Base-by-base conservation (phyloP, 2,888 invertebrate species). In the Amaurobius ferox region DNA sequence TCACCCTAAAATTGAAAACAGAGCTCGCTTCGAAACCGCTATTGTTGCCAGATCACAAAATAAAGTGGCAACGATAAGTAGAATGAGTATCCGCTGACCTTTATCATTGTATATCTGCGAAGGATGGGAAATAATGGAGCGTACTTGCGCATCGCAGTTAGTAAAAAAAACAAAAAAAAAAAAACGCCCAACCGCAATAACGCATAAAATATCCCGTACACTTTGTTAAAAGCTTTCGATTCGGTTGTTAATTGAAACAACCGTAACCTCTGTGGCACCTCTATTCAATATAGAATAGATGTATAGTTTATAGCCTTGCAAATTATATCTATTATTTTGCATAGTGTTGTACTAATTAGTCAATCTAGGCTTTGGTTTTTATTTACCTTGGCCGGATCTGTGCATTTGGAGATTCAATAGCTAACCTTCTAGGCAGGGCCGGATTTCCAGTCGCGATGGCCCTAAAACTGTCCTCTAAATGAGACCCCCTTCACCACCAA, bases 61-160 rank as follows among this genome's bases (percentile, higher is more conserved):
- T 44, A 44, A 44, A 44, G 16, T 44, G 16, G 44, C n/a, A 16
- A 16, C 44, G 44, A 44, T 44, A 44, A 44, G 44, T 44, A 44
- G 16, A 44, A 44, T 16, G 44, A 7, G 16, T 44, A 44, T 44
- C 44, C 44, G 44, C 11, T 44, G 44, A 44, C 44, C 44, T 44
- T 44, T 44, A 44, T 44, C 44, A 44, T 44, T 44, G 44, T 44
- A 44, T 44, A 44, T 44, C 44, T 44, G 44, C 16, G 44, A 16
- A 16, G 44, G 44, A 16, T 7, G 2, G 44, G 44, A 44, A 44
- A 44, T 44, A 16, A 44, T 44, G 44, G 44, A 44, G 16, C 44
- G 16, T 2, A 16, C 6, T 44, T 44, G 44, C 44, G 44, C 16
- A 11, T 44, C n/a, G 44, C 11, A 7, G 11, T 2, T n/a, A n/a